Conservation (phyloP, 2,113 vertebrate genomes). For the Noctilio leporinus region DNA sequence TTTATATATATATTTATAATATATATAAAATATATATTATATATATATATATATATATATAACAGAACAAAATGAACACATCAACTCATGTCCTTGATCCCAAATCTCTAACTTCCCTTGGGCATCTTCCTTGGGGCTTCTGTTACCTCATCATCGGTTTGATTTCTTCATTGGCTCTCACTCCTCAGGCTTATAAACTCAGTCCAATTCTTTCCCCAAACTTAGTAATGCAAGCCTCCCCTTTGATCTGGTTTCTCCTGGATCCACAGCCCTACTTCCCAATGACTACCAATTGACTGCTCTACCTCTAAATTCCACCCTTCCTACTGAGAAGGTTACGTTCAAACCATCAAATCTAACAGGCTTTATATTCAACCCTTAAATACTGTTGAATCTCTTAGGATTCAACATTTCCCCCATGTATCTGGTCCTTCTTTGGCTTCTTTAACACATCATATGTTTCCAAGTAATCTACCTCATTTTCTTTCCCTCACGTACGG, state of each 20-base stretch:
- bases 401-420: not conserved
- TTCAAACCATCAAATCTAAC: not conserved
- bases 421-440: not conserved
- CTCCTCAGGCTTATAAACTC: not conserved
- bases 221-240: not conserved
- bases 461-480: not conserved
- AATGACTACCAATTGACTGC: accelerated
- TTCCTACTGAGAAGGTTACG: not conserved
- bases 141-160: not conserved
- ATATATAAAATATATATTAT: no score
- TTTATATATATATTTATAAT: no score
- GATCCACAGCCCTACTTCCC: not conserved
- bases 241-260: not conserved
- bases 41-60: no score
- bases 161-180: not conserved
- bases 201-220: not conserved
- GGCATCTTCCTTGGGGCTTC: not conserved
- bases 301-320: not conserved
- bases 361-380: not conserved
- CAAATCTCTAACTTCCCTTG: not conserved
- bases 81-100: not conserved
- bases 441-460: not conserved
- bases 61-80: not conserved
- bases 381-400: not conserved
- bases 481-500: not conserved